phyloP scores from a whole-genome alignment of 2,888 invertebrate genomes.

The Lottia scabra region DNA sequence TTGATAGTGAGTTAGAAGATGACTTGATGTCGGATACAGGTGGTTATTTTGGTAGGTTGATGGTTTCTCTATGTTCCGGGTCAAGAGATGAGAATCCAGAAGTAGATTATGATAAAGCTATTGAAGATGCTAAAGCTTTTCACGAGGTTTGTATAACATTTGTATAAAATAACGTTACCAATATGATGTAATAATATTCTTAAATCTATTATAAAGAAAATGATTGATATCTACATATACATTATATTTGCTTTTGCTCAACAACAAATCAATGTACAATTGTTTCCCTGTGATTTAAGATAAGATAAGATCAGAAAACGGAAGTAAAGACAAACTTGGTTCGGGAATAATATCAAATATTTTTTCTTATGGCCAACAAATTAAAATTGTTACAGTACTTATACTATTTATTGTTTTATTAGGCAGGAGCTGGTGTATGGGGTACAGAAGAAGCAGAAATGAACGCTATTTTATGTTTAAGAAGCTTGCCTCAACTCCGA shows the following conservation, averaged over 20 bases:
- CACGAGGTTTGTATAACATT: conserved; percentile 42
- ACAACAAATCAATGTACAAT: no score
- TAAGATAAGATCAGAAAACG: no score
- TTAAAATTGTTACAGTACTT: not conserved
- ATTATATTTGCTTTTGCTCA: no score
- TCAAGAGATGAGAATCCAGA: conserved; percentile 41
- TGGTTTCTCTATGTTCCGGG: conserved; percentile 48
- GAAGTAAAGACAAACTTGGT: no score
- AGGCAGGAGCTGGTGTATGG: conserved; percentile 57
- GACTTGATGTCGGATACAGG: conserved; percentile 52
- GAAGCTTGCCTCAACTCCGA: conserved; percentile 46
- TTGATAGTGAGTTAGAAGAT: conserved; percentile 47
- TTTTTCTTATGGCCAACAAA: no score
- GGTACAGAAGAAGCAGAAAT: conserved; percentile 62
- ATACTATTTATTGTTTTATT: not conserved
- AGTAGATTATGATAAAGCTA: conserved; percentile 43
- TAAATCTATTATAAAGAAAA: no score
- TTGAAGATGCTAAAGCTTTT: conserved; percentile 53
- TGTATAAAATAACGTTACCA: no score
- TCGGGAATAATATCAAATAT: no score
- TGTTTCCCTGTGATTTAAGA: no score
- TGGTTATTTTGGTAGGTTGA: conserved; percentile 53
- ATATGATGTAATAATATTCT: no score
- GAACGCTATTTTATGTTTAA: conserved; percentile 51
- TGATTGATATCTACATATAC: no score